phyloP scores from a whole-genome alignment of 2,888 invertebrate genomes.

The Orthosia gracilis region DNA sequence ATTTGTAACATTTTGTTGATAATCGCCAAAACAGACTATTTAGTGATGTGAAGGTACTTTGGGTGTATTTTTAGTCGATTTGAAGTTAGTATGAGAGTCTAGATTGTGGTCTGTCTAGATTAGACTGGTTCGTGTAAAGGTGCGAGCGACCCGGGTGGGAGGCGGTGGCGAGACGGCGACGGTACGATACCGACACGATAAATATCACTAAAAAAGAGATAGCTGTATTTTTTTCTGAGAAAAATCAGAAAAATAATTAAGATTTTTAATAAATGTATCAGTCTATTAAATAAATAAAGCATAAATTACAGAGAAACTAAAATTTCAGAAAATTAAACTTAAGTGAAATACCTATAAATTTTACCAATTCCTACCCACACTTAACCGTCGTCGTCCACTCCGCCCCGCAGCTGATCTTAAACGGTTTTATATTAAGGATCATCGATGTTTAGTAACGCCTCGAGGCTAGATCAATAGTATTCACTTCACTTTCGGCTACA shows the following conservation, averaged over 20 bases:
- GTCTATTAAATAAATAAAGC: background rate
- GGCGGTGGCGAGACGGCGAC: slow-evolving; percentile 41
- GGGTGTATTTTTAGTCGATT: slow-evolving; percentile 59
- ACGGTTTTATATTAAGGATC: slow-evolving; percentile 89
- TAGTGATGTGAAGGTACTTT: slow-evolving; percentile 50
- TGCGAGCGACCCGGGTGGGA: slow-evolving; percentile 45
- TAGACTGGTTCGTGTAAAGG: slow-evolving; percentile 47
- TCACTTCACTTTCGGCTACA: slow-evolving; percentile 67
- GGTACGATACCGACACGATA: slow-evolving; percentile 13
- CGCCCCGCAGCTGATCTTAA: slow-evolving; percentile 71
- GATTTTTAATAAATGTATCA: background rate
- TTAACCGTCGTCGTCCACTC: slow-evolving; percentile 55
- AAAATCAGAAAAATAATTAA: background rate
- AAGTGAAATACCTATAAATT: background rate
- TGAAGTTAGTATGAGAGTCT: slow-evolving; percentile 51
- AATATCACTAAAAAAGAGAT: background rate
- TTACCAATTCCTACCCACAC: background rate
- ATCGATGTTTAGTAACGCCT: slow-evolving; percentile 76
- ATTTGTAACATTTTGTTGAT: slow-evolving; percentile 46
- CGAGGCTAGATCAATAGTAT: slow-evolving; percentile 81
- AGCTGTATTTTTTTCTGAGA: background rate
- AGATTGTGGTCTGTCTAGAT: slow-evolving; percentile 42
- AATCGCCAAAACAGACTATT: slow-evolving; percentile 47
- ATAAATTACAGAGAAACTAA: background rate
- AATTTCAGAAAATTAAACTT: background rate